Base-by-base conservation (phyloP, 2,797 vertebrate species). In the Clamator glandarius region DNA sequence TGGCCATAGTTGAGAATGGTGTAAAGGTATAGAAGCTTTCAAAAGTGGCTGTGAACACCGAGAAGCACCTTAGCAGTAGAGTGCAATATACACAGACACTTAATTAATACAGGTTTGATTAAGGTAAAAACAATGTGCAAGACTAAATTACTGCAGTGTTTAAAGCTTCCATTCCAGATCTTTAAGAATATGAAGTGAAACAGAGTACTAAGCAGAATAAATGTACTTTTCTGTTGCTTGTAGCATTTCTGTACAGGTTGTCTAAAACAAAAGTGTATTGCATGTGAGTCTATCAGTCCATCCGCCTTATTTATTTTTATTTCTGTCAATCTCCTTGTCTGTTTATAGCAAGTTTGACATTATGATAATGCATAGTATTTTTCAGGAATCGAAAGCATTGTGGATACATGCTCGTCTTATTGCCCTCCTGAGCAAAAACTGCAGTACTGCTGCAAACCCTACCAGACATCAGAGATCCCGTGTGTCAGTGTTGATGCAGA, bases 21-120 rank as follows among this genome's bases (percentile, higher is more conserved):
- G 35, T 33, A 20, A 78, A 31, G 42, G 20, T 23, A 15, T 9
- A 39, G 6, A 33, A 0, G 0, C 9, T 52, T 84, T 42, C 41
- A 51, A 35, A 77, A 54, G 54, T 1, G 1, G 12, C 62, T 31
- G 35, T n/a, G 86, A 20, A 61, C 54, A 21, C 8, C 6, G 33
- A 67, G 55, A 24, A 44, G 28, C 18, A 11, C 3, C 0, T 85
- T 63, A n/a, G 46, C n/a, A 20, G 2, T 4, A 33, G 23, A 1
- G 8, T 50, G 55, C 25, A 24, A 29, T 44, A n/a, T 11, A n/a
- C 69, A 42, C 12, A n/a, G 18, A 6, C 33, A 52, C 33, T 61
- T 57, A n/a, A 18, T 66, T n/a, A 48, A 57, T 39, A 9, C 9
- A 28, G 26, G 23, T 48, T 62, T 78, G 48, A 28, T 54, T 74